Conservation (phyloP, 2,113 vertebrate species). For the Notiomystis cincta region DNA sequence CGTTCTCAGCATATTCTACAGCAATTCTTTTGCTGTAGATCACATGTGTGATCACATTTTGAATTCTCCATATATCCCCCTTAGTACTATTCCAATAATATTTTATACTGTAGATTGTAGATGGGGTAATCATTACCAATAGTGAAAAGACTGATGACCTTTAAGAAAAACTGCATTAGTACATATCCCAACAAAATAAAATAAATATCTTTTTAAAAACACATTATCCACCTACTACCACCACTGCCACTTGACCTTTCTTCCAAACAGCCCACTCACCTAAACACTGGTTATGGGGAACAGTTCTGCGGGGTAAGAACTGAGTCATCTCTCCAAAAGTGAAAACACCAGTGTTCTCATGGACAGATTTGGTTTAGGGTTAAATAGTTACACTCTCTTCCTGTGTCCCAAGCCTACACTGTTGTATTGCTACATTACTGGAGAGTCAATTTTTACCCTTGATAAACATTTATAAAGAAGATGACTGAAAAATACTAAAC, state of each 20-base stretch:
- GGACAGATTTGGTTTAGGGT: neutral
- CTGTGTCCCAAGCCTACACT: neutral
- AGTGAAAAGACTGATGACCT: neutral
- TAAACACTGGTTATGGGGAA: neutral
- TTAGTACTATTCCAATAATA: neutral
- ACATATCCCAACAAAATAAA: neutral
- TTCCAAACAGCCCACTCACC: neutral
- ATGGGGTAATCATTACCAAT: neutral
- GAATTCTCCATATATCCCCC: neutral
- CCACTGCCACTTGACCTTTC: neutral
- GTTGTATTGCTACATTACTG: neutral
- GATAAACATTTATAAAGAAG: neutral
- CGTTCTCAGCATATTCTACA: neutral
- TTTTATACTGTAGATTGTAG: neutral
- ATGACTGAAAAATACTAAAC: neutral
- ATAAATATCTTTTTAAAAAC: neutral
- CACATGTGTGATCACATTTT: neutral
- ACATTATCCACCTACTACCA: neutral
- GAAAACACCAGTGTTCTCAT: neutral
- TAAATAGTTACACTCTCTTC: neutral
- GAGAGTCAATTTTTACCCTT: neutral
- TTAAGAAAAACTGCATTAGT: neutral
- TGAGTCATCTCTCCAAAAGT: neutral
- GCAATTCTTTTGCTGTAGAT: neutral
- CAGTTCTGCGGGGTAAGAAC: neutral